A percentile compares a stretch with the other conserved stretches of the same genome.
Conservation (phyloP, 1,140 invertebrate species). For the Luehdorfia chinensis region DNA sequence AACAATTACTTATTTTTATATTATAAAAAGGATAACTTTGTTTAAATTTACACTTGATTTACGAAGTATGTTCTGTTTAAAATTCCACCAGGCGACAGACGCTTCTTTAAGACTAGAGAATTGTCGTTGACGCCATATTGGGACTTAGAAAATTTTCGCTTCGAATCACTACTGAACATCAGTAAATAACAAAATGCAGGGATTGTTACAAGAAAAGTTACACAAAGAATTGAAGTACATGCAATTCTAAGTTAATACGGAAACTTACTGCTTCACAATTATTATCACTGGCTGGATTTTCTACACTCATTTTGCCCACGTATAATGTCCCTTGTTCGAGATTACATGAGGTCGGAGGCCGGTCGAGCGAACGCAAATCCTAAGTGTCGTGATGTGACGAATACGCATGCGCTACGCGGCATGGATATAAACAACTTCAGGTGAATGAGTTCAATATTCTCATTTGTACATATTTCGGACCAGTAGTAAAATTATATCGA, state of each 20-base stretch:
- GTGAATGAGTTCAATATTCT: constrained; percentile 52
- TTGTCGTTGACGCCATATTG: constrained; percentile 89
- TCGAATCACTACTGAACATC: constrained; percentile 50
- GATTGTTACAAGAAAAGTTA: constrained; percentile 20
- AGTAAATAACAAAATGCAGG: constrained; percentile 43
- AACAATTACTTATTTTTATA: no score
- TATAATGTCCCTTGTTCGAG: constrained; percentile 61
- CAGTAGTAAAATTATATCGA: constrained; percentile 2
- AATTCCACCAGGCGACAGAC: constrained; percentile 39
- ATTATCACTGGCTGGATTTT: constrained; percentile 70
- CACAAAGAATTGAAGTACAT: constrained; percentile 27
- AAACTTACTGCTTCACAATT: constrained; percentile 70
- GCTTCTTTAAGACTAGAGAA: constrained; percentile 67
- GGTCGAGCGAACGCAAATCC: constrained; percentile 54
- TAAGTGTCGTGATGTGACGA: constrained; percentile 57
- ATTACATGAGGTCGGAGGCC: constrained; percentile 63
- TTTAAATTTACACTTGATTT: no score
- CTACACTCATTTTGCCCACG: constrained; percentile 76
- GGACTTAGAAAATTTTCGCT: constrained; percentile 89
- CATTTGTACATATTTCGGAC: constrained; percentile 25
- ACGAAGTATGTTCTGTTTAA: not conserved
- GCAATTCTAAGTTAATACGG: constrained; percentile 31
- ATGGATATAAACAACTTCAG: constrained; percentile 45
- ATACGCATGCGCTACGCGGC: constrained; percentile 59
- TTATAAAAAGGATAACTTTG: no score